Evolutionary conservation across 2,113 vertebrate genomes (phyloP).

Genomic region (Rhagologus leucostigma): DNA sequence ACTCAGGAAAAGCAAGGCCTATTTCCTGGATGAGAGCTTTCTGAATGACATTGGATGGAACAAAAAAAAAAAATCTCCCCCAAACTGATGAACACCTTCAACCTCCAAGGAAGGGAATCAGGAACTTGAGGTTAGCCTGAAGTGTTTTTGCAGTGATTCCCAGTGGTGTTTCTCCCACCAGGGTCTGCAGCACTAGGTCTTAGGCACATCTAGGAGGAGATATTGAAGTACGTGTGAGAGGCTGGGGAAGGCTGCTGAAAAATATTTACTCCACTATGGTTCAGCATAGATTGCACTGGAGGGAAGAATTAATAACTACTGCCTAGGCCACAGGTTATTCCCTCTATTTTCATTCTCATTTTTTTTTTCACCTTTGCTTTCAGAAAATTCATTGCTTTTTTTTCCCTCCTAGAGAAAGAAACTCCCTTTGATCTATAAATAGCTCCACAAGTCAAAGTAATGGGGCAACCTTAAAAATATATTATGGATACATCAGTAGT

Average conservation of each 20-base stretch:
- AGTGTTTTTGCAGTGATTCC: neutral
- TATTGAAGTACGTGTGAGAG: neutral
- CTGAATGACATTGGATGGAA: neutral
- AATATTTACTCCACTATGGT: neutral
- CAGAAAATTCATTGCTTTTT: constrained; percentile 26
- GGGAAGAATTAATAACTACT: constrained; percentile 10
- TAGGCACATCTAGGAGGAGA: neutral
- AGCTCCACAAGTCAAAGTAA: constrained; percentile 28
- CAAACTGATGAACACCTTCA: neutral
- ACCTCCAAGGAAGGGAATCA: neutral
- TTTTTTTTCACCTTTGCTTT: neutral
- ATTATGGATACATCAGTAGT: neutral
- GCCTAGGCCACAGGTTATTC: constrained; percentile 8
- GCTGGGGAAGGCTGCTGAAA: neutral
- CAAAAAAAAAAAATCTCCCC: neutral
- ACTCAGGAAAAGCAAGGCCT: neutral
- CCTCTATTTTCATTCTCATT: neutral
- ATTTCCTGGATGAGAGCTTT: neutral
- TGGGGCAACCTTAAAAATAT: constrained; percentile 40
- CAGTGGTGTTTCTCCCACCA: neutral
- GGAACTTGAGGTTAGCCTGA: neutral
- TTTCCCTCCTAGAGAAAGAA: neutral
- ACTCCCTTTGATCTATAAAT: constrained; percentile 67
- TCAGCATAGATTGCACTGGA: neutral
- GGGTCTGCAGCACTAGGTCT: neutral